Conservation (phyloP, 2,888 invertebrate species). For the Tryphoninae sp. region DNA sequence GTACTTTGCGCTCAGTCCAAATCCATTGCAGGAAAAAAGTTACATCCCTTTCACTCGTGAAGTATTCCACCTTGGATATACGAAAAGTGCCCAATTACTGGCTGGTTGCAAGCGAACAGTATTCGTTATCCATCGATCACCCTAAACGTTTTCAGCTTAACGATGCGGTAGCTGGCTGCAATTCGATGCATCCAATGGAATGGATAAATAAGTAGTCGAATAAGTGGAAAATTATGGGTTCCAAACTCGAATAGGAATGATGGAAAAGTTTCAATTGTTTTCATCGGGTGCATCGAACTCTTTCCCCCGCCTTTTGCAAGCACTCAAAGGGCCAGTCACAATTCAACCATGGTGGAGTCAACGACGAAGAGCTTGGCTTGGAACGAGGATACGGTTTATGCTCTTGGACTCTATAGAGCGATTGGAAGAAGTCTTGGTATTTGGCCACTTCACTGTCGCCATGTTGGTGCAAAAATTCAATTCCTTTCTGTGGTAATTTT, state of each 20-base stretch:
- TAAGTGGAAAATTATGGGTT: neutral
- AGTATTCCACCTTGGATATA: no score
- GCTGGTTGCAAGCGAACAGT: no score
- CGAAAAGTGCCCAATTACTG: no score
- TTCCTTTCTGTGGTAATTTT: constrained; percentile 5
- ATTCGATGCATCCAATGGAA: neutral
- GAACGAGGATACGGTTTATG: constrained; percentile 51
- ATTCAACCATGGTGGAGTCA: constrained; percentile 33
- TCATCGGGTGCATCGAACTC: neutral
- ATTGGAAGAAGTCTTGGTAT: constrained; percentile 43
- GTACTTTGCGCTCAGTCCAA: no score
- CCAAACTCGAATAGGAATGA: neutral
- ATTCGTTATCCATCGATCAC: no score
- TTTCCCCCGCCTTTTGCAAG: neutral
- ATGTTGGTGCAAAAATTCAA: constrained; percentile 34
- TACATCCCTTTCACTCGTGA: no score
- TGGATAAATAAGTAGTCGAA: neutral
- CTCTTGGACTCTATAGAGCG: constrained; percentile 49
- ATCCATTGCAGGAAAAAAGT: no score
- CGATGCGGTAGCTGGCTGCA: neutral
- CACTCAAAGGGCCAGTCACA: neutral
- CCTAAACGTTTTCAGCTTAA: no score
- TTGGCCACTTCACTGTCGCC: constrained; percentile 43
- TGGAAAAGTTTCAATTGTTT: neutral
- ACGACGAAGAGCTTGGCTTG: constrained; percentile 15